Conservation (phyloP, 1,140 invertebrate genomes). For the Drosophila malerkotliana region DNA sequence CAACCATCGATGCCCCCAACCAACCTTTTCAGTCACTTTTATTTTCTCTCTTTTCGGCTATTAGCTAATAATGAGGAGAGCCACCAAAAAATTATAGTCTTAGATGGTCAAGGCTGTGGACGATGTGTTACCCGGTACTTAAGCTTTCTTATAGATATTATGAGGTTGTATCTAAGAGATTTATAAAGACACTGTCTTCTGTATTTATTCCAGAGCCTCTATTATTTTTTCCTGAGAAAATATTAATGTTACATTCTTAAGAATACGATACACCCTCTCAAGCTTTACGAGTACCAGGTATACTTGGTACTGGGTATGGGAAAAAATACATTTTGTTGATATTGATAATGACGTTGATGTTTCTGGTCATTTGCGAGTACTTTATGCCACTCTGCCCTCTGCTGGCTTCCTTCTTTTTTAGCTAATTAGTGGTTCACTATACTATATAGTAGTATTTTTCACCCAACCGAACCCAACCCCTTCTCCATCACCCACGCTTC, state of each 20-base stretch:
- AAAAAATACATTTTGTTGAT: slow-evolving; percentile 43
- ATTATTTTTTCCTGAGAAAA: too few species aligned
- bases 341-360: slow-evolving; percentile 57
- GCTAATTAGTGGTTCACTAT: slow-evolving; percentile 39
- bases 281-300: not conserved
- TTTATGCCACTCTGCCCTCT: not conserved
- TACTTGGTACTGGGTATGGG: slow-evolving; percentile 3
- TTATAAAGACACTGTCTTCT: too few species aligned
- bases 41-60: not conserved
- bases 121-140: not conserved
- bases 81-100: too few species aligned
- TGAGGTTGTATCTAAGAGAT: too few species aligned
- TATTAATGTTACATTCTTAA: too few species aligned
- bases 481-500: not conserved
- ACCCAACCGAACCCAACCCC: not conserved
- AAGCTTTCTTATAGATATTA: not conserved
- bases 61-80: slow-evolving; percentile 37
- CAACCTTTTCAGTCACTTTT: not conserved
- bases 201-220: too few species aligned
- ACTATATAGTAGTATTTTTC: not conserved
- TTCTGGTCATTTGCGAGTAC: slow-evolving; percentile 35
- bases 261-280: too few species aligned
- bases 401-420: not conserved
- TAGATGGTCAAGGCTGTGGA: not conserved
- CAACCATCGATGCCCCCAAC: not conserved